Percentiles rank a stretch among this genome's conserved stretches.
These are phyloP conservation scores for Zaprionus taronus DNA, from an alignment of 1,140 invertebrate species.

Conservation along the genomic window DNA sequence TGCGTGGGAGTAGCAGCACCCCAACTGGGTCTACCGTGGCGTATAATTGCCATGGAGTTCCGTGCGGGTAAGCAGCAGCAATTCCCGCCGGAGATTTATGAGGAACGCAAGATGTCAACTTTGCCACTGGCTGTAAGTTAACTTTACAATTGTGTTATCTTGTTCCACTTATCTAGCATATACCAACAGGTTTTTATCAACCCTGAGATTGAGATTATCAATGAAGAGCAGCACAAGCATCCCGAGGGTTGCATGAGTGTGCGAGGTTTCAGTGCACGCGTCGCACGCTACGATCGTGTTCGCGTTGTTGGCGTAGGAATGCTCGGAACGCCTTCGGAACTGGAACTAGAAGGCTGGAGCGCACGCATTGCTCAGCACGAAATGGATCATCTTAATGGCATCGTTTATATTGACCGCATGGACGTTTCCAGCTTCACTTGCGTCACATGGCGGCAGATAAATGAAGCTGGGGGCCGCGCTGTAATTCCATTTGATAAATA, in stretches of 20 bases:
- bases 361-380: slow-evolving; percentile 92
- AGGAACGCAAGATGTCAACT: slow-evolving; percentile 85
- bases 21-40: slow-evolving; percentile 89
- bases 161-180: background rate
- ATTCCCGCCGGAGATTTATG: slow-evolving; percentile 81
- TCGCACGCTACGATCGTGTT: slow-evolving; percentile 88
- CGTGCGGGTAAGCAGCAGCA: slow-evolving; percentile 85
- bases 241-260: slow-evolving; percentile 90
- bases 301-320: slow-evolving; percentile 87
- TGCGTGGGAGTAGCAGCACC: slow-evolving; percentile 89
- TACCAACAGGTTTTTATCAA: slow-evolving; percentile 89
- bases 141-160: background rate
- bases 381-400: slow-evolving; percentile 91
- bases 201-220: slow-evolving; percentile 88
- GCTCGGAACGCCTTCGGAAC: slow-evolving; percentile 85
- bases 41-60: slow-evolving; percentile 88
- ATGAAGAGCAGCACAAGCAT: slow-evolving; percentile 86
- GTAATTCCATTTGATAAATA: slow-evolving; percentile 63
- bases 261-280: slow-evolving; percentile 87
- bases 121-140: slow-evolving; percentile 87
- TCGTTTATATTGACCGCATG: slow-evolving; percentile 90
- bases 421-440: slow-evolving; percentile 84
- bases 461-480: slow-evolving; percentile 52
- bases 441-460: slow-evolving; percentile 55
- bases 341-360: slow-evolving; percentile 87